Percentiles rank a stretch among this genome's conserved stretches.
Evolutionary conservation across 2,113 vertebrate species (phyloP).

Genomic region (Thalassoma bifasciatum): DNA sequence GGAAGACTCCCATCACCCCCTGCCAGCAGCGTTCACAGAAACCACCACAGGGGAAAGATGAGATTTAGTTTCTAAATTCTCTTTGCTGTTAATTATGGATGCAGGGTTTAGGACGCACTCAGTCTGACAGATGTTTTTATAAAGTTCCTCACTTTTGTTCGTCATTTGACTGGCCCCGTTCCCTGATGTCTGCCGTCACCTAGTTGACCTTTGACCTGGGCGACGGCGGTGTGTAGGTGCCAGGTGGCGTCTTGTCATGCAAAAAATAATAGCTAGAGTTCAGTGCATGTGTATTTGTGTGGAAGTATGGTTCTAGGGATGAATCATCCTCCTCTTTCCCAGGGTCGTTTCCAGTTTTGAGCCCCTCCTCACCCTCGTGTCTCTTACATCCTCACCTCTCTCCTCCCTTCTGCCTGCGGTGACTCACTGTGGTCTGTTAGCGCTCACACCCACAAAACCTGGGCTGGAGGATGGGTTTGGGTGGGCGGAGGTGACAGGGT

Average conservation of each 20-base stretch:
- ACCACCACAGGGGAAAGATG: conserved; percentile 25
- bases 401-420: conserved; percentile 40
- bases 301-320: background rate
- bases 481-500: conserved; percentile 32
- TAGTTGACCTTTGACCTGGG: conserved; percentile 59
- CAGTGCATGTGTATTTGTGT: conserved; percentile 19
- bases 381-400: conserved; percentile 39
- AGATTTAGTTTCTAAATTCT: conserved; percentile 21
- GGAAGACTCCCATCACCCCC: conserved; percentile 62
- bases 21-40: conserved; percentile 47
- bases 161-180: conserved; percentile 40
- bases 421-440: conserved; percentile 55
- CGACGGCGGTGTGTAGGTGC: conserved; percentile 44
- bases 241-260: conserved; percentile 59
- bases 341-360: conserved; percentile 55
- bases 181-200: conserved; percentile 56
- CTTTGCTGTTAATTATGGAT: background rate
- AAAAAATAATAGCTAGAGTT: conserved; percentile 40
- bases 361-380: conserved; percentile 27
- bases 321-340: conserved; percentile 49
- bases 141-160: conserved; percentile 48
- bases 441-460: conserved; percentile 45
- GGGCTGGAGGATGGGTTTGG: conserved; percentile 25
- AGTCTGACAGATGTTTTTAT: conserved; percentile 40
- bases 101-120: background rate